A percentile compares a stretch with the other conserved stretches of the same genome.
Evolutionary conservation across 2,888 invertebrate species (phyloP).

Genomic region (Heliconius charithonia): DNA sequence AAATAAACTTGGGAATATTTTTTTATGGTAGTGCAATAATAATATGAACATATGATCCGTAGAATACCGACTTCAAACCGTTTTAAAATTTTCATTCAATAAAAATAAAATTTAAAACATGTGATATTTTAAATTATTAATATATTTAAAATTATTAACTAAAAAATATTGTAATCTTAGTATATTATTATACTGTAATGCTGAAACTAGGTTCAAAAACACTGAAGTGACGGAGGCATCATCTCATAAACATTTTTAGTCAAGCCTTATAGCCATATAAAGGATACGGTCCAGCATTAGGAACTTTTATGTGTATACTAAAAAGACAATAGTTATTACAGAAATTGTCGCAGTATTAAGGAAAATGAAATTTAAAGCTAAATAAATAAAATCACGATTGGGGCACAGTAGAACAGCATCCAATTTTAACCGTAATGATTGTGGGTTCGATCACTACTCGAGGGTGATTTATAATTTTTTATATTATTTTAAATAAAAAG

Average conservation of each 20-base stretch:
- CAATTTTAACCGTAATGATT: not conserved
- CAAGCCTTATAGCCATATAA: slow-evolving; percentile 10
- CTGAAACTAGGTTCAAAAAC: not conserved
- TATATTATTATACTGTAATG: not conserved
- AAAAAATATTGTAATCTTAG: not conserved
- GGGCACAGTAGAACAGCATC: not conserved
- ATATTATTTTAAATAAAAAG: too few species aligned
- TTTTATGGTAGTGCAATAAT: too few species aligned
- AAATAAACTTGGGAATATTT: too few species aligned
- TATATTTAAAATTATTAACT: not conserved
- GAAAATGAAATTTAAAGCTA: not conserved
- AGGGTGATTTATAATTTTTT: too few species aligned
- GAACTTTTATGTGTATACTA: not conserved
- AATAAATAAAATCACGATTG: not conserved
- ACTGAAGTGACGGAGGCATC: not conserved
- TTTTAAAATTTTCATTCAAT: too few species aligned
- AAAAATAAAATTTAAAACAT: too few species aligned
- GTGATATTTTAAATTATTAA: too few species aligned
- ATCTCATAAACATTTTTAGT: slow-evolving; percentile 14
- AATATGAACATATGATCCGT: too few species aligned
- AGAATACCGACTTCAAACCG: too few species aligned
- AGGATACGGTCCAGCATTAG: not conserved
- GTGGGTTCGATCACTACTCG: not conserved
- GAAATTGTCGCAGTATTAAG: not conserved
- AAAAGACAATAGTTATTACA: not conserved